Conservation (phyloP, 2,113 vertebrate genomes). For the Otocyon megalotis region DNA sequence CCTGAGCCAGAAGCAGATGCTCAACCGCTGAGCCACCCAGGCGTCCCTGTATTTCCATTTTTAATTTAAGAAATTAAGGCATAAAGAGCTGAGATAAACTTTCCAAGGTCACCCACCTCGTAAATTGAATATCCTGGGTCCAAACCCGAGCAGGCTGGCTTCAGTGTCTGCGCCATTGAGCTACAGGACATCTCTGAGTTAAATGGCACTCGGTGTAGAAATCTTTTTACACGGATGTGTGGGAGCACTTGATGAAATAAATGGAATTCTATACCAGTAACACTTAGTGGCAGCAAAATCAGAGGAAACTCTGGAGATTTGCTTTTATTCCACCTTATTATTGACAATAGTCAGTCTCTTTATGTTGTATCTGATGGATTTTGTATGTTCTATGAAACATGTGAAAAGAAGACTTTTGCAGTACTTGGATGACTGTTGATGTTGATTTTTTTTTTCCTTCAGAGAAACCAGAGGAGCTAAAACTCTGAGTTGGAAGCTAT, state of each 20-base stretch:
- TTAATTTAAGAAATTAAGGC: neutral
- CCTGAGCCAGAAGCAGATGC: too few species aligned
- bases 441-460: neutral
- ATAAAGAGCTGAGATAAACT: neutral
- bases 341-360: neutral
- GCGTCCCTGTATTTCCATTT: neutral
- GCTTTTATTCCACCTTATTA: neutral
- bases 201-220: neutral
- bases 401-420: neutral
- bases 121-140: neutral
- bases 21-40: too few species aligned
- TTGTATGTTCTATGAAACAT: neutral
- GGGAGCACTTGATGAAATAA: neutral
- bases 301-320: neutral
- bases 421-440: neutral
- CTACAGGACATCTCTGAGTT: neutral
- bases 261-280: neutral
- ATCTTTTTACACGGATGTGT: neutral
- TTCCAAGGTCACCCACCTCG: neutral
- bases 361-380: neutral
- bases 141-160: neutral
- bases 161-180: neutral
- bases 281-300: neutral
- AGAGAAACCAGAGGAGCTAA: neutral
- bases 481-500: neutral